phyloP scores from a whole-genome alignment of 2,113 vertebrate species.

The Raphicerus campestris region DNA sequence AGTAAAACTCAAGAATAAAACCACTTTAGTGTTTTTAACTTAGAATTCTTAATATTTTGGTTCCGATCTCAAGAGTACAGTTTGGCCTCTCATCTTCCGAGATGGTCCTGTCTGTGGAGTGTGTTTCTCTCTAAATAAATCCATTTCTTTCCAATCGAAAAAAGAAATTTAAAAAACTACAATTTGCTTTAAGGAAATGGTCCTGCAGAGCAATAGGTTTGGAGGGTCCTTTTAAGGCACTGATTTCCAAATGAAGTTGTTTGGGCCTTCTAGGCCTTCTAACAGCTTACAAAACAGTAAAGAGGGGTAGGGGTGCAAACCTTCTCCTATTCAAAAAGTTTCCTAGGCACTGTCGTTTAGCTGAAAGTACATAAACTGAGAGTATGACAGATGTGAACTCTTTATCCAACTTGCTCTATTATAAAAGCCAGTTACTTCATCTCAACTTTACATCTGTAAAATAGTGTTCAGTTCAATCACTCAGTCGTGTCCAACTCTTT shows the following conservation, averaged over 20 bases:
- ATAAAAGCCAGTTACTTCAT: neutral
- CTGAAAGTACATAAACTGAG: neutral
- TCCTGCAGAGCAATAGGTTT: neutral
- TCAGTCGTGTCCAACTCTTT: neutral
- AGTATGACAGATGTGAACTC: neutral
- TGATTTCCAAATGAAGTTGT: neutral
- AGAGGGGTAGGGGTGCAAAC: neutral
- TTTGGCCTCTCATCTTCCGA: neutral
- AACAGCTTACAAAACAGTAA: neutral
- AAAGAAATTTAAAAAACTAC: neutral
- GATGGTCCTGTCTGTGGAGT: neutral
- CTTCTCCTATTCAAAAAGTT: neutral
- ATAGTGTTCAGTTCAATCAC: neutral
- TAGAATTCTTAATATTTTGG: neutral
- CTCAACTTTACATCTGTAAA: neutral
- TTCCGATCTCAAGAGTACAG: neutral
- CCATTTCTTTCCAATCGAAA: neutral
- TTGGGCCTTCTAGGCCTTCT: neutral
- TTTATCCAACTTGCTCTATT: neutral
- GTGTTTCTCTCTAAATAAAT: neutral
- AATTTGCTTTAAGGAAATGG: neutral
- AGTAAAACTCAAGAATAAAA: neutral
- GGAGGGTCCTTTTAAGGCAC: neutral
- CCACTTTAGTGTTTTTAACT: neutral
- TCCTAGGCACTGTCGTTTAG: neutral